Percentiles rank a stretch among this genome's conserved stretches.
Evolutionary conservation across 2,888 invertebrate genomes (phyloP).

Genomic region (Drosophila mercatorum): DNA sequence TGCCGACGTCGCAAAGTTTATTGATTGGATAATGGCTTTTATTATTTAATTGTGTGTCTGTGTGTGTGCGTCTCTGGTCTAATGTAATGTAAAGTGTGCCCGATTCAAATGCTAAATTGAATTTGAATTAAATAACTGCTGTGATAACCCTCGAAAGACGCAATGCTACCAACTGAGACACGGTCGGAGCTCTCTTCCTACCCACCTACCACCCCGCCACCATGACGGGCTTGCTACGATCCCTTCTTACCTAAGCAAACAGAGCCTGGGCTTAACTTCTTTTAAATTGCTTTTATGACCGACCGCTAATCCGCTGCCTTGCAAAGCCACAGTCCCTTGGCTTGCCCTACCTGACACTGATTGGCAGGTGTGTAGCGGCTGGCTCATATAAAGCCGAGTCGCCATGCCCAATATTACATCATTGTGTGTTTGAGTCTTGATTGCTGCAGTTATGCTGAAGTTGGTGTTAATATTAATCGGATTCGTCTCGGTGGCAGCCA

Average conservation of each 20-base stretch:
- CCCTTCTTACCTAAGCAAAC: slow-evolving; percentile 14
- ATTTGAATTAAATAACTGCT: slow-evolving; percentile 18
- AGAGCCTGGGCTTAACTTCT: slow-evolving; percentile 46
- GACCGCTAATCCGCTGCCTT: slow-evolving; percentile 39
- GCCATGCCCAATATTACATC: slow-evolving; percentile 23
- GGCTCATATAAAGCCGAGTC: slow-evolving; percentile 13
- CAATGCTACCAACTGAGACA: neutral
- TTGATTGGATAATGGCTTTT: slow-evolving; percentile 86
- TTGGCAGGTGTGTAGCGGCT: neutral
- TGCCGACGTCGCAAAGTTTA: slow-evolving; percentile 87
- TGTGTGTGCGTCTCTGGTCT: neutral
- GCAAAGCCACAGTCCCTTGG: neutral
- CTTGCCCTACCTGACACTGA: slow-evolving; percentile 10
- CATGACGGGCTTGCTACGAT: neutral
- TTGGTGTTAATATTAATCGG: slow-evolving; percentile 26
- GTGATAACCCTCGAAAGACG: slow-evolving; percentile 17
- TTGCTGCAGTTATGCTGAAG: slow-evolving; percentile 39
- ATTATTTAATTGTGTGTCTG: slow-evolving; percentile 61
- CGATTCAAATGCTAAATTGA: slow-evolving; percentile 12
- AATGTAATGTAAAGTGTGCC: slow-evolving; percentile 7
- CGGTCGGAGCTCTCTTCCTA: neutral
- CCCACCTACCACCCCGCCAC: neutral
- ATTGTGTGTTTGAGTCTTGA: slow-evolving; percentile 26
- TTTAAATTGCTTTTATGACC: slow-evolving; percentile 63
- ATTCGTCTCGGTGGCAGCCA: slow-evolving; percentile 19